Base-by-base conservation (phyloP, 2,113 vertebrate species). In the Dascyllus trimaculatus region DNA sequence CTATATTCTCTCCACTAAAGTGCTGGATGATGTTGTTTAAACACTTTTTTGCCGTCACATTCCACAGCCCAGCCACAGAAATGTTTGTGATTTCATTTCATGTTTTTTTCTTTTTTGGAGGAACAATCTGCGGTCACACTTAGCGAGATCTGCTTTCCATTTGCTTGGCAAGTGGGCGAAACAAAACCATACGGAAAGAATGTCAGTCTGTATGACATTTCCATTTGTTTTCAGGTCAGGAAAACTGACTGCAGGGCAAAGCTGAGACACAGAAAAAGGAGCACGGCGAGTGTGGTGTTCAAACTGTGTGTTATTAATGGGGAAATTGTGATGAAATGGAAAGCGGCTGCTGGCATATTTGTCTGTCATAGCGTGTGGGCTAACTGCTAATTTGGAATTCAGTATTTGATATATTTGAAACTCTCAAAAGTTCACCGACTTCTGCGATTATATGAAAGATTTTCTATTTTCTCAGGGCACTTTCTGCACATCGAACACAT, bases 11-110 rank as follows among this genome's bases (percentile, higher is more conserved):
- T 51, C 32, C 13, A 46, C 60, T 24, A 60, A 82, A 22, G 29
- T 17, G 52, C 46, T 75, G 63, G 59, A 72, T 63, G 56, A 71
- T 71, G 66, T 65, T 85, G 89, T 78, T 83, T 66, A 64, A 71
- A 71, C 75, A 26, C 78, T n/a, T 57, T 81, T 65, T 78, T 10
- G 64, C 77, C 25, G 53, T 74, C 67, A 76, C 88, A 83, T 90
- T 89, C 90, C 90, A 84, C 80, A 78, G 76, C 75, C 67, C 51
- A 59, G 74, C 91, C 84, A 83, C 92, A 94, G 89, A 90, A 86
- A 93, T 91, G 88, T 59, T 70, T 84, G 75, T 76, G 84, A 88
- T 88, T 86, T 89, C 61, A 85, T 74, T 85, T 82, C 29, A 59
- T 56, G 74, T 14, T 78, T 71, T 52, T 60, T n/a, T 9, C 21